Conservation (phyloP, 2,113 vertebrate genomes). For the Rattus rattus region DNA sequence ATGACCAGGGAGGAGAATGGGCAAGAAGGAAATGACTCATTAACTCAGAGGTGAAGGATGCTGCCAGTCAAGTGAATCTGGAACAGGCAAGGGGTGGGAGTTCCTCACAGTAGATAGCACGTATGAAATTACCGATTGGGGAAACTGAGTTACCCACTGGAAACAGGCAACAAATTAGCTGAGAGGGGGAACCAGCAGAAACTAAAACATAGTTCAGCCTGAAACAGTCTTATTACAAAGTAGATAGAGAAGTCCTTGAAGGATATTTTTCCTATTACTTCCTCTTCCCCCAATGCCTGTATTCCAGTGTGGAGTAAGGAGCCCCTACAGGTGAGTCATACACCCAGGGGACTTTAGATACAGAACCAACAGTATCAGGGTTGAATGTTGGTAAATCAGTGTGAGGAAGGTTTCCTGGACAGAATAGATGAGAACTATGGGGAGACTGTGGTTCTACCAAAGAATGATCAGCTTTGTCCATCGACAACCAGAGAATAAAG, state of each 20-base stretch:
- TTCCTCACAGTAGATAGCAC: not conserved
- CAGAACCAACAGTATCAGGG: not conserved
- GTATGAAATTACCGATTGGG: not conserved
- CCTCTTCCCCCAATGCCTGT: not conserved
- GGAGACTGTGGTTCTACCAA: not conserved
- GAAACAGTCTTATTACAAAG: not conserved
- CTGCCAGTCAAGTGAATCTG: not conserved
- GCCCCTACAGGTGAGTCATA: not conserved
- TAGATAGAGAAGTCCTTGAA: not conserved
- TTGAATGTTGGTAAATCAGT: not conserved
- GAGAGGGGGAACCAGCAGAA: not conserved
- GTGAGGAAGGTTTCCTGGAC: not conserved
- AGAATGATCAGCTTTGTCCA: not conserved
- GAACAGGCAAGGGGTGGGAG: not conserved
- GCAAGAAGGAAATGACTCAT: not conserved
- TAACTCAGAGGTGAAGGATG: not conserved
- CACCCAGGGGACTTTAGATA: not conserved
- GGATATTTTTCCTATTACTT: not conserved
- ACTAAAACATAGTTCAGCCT: not conserved
- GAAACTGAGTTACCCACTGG: rapidly evolving
- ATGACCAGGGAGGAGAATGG: rapidly evolving
- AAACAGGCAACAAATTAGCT: not conserved
- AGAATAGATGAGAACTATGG: not conserved
- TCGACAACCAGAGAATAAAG: not conserved
- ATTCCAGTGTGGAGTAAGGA: not conserved